Percentiles rank a stretch among this genome's conserved stretches.
phyloP scores from a whole-genome alignment of 2,113 vertebrate genomes.

The Otis tarda region DNA sequence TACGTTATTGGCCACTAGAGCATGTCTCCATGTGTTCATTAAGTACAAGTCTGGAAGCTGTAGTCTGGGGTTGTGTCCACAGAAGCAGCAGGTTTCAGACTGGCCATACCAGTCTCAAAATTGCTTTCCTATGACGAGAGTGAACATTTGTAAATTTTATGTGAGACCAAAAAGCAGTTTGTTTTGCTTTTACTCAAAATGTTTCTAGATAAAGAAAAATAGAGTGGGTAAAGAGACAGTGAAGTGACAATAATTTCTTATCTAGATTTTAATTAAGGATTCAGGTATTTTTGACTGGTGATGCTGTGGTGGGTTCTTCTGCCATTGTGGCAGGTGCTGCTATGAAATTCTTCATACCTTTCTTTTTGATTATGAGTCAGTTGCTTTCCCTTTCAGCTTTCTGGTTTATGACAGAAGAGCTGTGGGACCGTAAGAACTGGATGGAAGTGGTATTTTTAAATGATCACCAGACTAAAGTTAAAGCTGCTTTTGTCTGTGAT shows the following conservation, averaged over 20 bases:
- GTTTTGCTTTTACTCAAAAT: neutral
- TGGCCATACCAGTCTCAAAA: neutral
- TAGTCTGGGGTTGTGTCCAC: neutral
- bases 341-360: neutral
- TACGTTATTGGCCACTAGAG: neutral
- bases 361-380: neutral
- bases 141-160: neutral
- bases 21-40: neutral
- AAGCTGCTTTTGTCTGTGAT: neutral
- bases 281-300: neutral
- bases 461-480: neutral
- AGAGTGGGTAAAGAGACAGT: neutral
- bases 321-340: neutral
- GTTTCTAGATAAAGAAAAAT: neutral
- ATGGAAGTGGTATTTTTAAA: neutral
- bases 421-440: neutral
- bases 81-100: neutral
- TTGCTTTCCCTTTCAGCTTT: neutral
- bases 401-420: neutral
- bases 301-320: neutral
- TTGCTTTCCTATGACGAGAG: neutral
- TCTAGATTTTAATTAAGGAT: neutral
- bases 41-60: neutral
- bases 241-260: neutral
- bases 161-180: neutral